A percentile compares a stretch with the other conserved stretches of the same genome.
Conservation (phyloP, 1,140 invertebrate species). For the Leucophenga varia region DNA sequence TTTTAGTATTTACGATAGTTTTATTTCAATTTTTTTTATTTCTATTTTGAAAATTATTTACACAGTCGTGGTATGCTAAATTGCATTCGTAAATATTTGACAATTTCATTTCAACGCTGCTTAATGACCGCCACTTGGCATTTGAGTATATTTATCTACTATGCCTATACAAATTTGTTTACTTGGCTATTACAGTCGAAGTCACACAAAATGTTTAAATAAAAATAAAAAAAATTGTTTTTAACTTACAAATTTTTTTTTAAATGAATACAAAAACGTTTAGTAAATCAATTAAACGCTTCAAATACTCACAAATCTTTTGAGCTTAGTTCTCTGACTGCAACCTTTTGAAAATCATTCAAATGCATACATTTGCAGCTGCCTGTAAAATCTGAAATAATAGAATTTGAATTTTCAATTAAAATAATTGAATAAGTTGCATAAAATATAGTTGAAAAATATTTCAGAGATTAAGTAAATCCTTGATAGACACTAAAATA, state of each 20-base stretch:
- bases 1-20: no score
- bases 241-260: background rate
- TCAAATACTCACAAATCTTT: conserved; percentile 22
- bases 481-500: conserved; percentile 9
- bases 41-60: conserved; percentile 51
- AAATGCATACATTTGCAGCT: no score
- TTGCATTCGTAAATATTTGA: conserved; percentile 51
- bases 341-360: no score
- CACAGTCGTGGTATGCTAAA: conserved; percentile 49
- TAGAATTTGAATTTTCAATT: conserved; percentile 32
- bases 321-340: no score
- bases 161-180: conserved; percentile 25
- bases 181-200: no score
- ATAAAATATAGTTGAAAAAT: no score
- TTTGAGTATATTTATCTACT: conserved; percentile 16
- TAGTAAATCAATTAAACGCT: conserved; percentile 31
- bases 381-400: conserved; percentile 18
- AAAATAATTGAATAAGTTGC: conserved; percentile 52
- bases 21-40: conserved; percentile 51
- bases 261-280: conserved; percentile 27
- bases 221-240: no score
- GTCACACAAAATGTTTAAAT: no score
- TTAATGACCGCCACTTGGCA: conserved; percentile 14
- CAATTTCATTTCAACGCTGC: conserved; percentile 32
- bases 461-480: conserved; percentile 49